Percentiles rank a stretch among this genome's conserved stretches.
These are phyloP conservation scores for Hetaerina titia DNA, from an alignment of 2,888 invertebrate species.

Conservation along the genomic window DNA sequence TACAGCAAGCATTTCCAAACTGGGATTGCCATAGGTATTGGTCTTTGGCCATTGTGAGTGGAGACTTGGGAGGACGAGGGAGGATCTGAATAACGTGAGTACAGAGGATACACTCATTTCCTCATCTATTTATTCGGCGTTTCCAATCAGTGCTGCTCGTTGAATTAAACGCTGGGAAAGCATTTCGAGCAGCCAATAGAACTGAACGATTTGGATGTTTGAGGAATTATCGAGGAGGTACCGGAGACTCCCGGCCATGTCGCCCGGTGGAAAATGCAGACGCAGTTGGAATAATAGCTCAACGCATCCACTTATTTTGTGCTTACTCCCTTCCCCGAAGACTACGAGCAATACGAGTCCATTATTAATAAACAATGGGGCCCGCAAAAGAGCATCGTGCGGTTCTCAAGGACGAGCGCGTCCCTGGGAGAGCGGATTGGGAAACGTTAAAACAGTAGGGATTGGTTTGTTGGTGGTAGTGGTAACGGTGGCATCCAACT, in stretches of 20 bases:
- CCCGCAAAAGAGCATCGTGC: neutral
- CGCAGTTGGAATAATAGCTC: conserved; percentile 13
- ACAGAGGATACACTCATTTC: neutral
- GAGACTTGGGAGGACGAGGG: neutral
- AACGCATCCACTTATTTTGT: conserved; percentile 27
- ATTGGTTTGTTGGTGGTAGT: neutral
- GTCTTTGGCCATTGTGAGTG: neutral
- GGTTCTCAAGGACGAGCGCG: neutral
- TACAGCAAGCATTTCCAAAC: no score
- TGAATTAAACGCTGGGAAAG: conserved; percentile 11
- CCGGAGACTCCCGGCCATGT: neutral
- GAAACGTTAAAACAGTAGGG: neutral
- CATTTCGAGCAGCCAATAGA: neutral
- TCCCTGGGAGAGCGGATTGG: neutral
- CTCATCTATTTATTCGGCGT: conserved; percentile 16
- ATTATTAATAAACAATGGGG: conserved; percentile 39
- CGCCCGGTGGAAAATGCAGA: conserved; percentile 12
- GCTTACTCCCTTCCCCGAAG: neutral
- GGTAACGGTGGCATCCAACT: neutral
- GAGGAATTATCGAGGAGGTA: conserved; percentile 29
- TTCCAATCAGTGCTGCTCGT: neutral
- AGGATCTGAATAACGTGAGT: neutral
- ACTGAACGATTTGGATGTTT: neutral
- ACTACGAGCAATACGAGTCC: neutral
- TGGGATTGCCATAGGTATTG: no score